A percentile compares a stretch with the other conserved stretches of the same genome.
phyloP scores from a whole-genome alignment of 92 coral and sea anemone genomes.

The Scolanthus callimorphus region DNA sequence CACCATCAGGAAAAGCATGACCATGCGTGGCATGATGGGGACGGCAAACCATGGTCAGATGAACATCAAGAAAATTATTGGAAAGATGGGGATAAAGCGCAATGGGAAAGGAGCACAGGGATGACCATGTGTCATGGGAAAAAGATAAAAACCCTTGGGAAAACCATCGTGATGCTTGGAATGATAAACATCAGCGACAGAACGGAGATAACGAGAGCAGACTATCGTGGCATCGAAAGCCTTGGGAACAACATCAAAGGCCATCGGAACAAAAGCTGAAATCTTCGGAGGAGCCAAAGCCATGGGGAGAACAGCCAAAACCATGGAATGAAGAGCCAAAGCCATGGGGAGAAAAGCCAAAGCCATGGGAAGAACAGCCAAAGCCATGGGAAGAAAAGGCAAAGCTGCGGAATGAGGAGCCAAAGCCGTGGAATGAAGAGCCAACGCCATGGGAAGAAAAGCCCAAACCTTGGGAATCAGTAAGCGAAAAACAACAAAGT shows the following conservation, averaged over 20 bases:
- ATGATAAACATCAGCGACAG: not conserved
- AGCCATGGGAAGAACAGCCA: constrained; percentile 17
- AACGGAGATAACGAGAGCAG: no score
- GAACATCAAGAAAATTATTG: constrained; percentile 3
- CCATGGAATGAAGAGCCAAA: constrained; percentile 8
- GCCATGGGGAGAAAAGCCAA: constrained; percentile 6
- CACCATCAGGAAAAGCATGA: constrained; percentile 9
- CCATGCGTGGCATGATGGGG: constrained; percentile 5
- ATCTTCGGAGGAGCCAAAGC: not conserved
- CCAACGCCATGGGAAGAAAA: not conserved
- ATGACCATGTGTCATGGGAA: no score
- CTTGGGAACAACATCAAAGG: constrained; percentile 1
- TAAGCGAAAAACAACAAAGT: not conserved
- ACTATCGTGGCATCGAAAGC: no score
- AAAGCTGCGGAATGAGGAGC: constrained; percentile 9
- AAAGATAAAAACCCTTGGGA: no score
- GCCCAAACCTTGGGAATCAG: constrained; percentile 16
- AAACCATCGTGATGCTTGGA: no score
- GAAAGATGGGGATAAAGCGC: constrained; percentile 3
- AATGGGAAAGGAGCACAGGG: no score
- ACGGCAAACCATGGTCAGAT: not conserved
- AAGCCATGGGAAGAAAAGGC: constrained; percentile 31
- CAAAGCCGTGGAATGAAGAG: constrained; percentile 5
- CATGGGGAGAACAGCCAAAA: no score
- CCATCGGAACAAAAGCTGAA: constrained; percentile 1